Evolutionary conservation across 2,888 invertebrate species (phyloP), one percentile per base, ranked within the genome.

Genomic region (Sceliomorpha sp.): DNA sequence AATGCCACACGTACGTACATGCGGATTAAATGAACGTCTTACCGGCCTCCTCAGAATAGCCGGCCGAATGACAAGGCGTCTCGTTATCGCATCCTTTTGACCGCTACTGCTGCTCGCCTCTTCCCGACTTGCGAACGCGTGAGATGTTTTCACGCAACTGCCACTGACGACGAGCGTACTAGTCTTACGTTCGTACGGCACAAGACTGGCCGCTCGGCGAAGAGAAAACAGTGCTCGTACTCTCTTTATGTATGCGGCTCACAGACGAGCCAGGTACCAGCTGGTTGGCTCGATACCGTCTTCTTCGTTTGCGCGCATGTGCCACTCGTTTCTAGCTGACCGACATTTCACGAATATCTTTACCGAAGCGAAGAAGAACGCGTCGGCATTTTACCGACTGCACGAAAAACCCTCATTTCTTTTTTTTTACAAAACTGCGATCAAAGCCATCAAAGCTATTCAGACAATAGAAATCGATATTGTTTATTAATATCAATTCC

Each of bases 231-330:
- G 63, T 62, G 47, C 51, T 60, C 63, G 60, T 26, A 59, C 59
- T 58, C n/a, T n/a, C n/a, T 59, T 55, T 67, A 53, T 64, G 69
- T 67, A 56, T 59, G 63, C 67, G 69, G 24, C 53, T 62, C 63
- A 67, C 59, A 59, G 63, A 70, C 55, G 53, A 63, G 56, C 56
- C 20, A 10, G 50, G 27, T 47, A 77, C 83, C 80, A 82, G 81
- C 79, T 78, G 83, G 79, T 83, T 84, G 84, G 87, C 82, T 87
- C 87, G 86, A 87, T 87, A 87, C 83, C 81, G 80, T 79, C 76
- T 72, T 73, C 64, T 77, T 77, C 78, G 66, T 73, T 71, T 79
- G 56, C 76, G 84, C 87, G 87, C 87, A 85, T 83, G 86, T 67
- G 70, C 64, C 56, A 24, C 42, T 26, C 56, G 40, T 55, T 70